Base-by-base conservation (phyloP, 2,797 vertebrate species). In the Megaceryle alcyon region DNA sequence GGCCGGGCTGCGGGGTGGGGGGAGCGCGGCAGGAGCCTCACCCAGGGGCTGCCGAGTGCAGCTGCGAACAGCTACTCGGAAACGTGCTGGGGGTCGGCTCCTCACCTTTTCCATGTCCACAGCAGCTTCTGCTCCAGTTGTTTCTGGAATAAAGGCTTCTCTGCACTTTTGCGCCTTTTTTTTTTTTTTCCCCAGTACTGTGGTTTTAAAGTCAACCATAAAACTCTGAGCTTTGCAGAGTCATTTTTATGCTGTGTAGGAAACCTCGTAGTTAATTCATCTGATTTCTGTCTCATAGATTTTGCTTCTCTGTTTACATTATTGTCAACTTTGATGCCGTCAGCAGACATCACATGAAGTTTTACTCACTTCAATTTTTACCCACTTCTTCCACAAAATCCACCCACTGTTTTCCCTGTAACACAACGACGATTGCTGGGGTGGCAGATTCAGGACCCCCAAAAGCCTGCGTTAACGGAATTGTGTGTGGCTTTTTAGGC, bases 71-170 rank as follows among this genome's bases (percentile, higher is more conserved):
- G 48, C 60, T 16, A 4, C 48, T 13, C 13, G 56, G 14, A 31
- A 26, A 2, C 10, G 1, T 13, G 12, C 53, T 1, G 0, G 4
- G 11, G 8, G 21, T 1, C 12, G n/a, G 2, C 41, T 57, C 28
- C 44, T 25, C 1, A 2, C 4, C 0, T 8, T 15, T 8, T 14
- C 14, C 0, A 1, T 6, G 9, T 28, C 63, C 3, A 1, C 0
- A 1, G 35, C 7, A n/a, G 48, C 10, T 90, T 59, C 71, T 51
- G 56, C 31, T 33, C 53, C 63, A 28, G 37, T 12, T 51, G 44
- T 5, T 49, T 53, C 61, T 12, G 28, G 4, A 63, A 49, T 17
- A 49, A 60, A 71, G 57, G 57, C 53, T 33, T 31, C 39, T 25
- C 48, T 33, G 79, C 12, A 35, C 49, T 14, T 8, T 2, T 26